Base-by-base conservation (phyloP, 2,888 invertebrate species). In the Lordiphosa fenestrarum region DNA sequence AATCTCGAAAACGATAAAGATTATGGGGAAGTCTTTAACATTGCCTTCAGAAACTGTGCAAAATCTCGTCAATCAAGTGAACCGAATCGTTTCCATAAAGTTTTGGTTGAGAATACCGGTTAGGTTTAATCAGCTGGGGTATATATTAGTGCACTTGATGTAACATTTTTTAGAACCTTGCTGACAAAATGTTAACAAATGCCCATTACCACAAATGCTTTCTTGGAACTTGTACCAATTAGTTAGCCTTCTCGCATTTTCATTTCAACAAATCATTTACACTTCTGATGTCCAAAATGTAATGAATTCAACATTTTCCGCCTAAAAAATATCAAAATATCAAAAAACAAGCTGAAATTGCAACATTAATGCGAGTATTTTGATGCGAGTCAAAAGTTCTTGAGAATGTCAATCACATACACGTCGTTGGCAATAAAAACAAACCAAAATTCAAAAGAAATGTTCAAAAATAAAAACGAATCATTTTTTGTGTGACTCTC, bases 371-470 rank as follows among this genome's bases (percentile, higher is more conserved):
- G 66, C 68, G 64, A 78, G 25, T 7, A 25, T 25, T 30, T 66
- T 66, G 60, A 77, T 71, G 78, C 71, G 69, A 65, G 53, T 56
- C 78, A 74, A 62, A 74, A 76, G 62, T 84, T 78, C 78, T 77
- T 60, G 53, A 68, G 82, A 78, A 84, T 84, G 84, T 78, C 77
- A 76, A 77, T 77, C 80, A 77, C 39, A 69, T 65, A 57, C 59
- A 53, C 56, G 35, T 33, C 44, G 33, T 42, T 35, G 48, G 51
- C 67, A 46, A 63, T 67, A 55, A 61, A 68, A 64, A 55, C 19
- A 53, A 62, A 52, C 33, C 71, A 47, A 66, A 76, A 73, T 75
- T 76, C 78, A 59, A 58, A 54, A 52, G 76, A 72, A 72, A 70
- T 66, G 36, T 54, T 49, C n/a, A 42, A 36, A 39, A 56, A 25